Evolutionary conservation across 2,113 vertebrate genomes (phyloP).

Genomic region (Corydoras sp.): DNA sequence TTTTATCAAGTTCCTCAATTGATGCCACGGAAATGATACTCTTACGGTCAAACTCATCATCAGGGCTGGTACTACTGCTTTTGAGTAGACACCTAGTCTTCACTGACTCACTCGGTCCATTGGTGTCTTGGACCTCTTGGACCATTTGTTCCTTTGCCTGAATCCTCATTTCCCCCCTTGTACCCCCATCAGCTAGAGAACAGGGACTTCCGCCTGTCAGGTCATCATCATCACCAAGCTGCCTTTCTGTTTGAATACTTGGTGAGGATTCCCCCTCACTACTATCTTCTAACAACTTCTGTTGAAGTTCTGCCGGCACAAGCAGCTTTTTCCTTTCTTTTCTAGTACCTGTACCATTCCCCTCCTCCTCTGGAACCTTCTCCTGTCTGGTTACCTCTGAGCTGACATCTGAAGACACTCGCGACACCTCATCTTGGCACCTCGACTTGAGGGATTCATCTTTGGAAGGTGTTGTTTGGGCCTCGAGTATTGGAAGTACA

Average conservation of each 20-base stretch:
- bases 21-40: constrained; percentile 70
- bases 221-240: constrained; percentile 68
- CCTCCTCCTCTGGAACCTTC: constrained; percentile 59
- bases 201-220: constrained; percentile 81
- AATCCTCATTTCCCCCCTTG: constrained; percentile 93
- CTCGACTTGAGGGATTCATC: constrained; percentile 64
- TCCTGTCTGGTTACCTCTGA: constrained; percentile 72
- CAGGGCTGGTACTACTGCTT: constrained; percentile 76
- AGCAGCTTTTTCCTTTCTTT: constrained; percentile 66
- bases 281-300: constrained; percentile 88
- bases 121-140: constrained; percentile 65
- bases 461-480: constrained; percentile 69
- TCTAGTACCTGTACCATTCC: constrained; percentile 41
- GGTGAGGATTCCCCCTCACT: constrained; percentile 86
- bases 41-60: constrained; percentile 76
- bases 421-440: constrained; percentile 69
- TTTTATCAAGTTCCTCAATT: constrained; percentile 59
- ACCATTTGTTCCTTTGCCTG: constrained; percentile 84
- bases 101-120: constrained; percentile 60
- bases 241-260: constrained; percentile 63
- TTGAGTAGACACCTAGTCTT: constrained; percentile 74
- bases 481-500: constrained; percentile 89
- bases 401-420: constrained; percentile 68
- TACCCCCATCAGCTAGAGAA: constrained; percentile 87
- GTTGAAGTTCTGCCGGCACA: constrained; percentile 65